phyloP scores from a whole-genome alignment of 1,140 invertebrate species.

The Ridgeia piscesae region DNA sequence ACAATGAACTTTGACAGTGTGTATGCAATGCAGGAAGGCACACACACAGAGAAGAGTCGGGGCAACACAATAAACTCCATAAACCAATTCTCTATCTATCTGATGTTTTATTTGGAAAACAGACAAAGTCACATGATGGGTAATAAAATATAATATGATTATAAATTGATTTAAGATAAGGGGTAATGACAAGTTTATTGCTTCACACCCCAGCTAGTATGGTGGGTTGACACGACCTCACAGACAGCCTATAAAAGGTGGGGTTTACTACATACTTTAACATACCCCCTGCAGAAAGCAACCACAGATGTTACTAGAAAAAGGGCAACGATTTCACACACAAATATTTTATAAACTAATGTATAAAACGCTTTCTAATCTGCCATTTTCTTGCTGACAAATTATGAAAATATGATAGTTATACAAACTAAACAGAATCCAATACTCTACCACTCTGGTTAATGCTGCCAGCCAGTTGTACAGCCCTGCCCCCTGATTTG shows the following conservation, averaged over 20 bases:
- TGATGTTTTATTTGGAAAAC: background rate
- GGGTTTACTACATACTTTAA: background rate
- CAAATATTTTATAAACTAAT: background rate
- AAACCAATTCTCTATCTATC: no score
- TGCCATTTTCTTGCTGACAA: background rate
- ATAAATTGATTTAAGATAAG: background rate
- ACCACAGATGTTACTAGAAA: background rate
- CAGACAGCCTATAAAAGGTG: background rate
- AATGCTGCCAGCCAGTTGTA: background rate
- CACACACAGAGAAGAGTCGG: no score
- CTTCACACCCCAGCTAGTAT: background rate
- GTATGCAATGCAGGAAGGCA: no score
- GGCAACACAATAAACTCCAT: no score
- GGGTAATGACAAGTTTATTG: background rate
- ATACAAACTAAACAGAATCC: background rate
- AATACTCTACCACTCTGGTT: background rate
- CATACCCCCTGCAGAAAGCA: background rate
- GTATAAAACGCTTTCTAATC: background rate
- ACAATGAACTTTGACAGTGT: no score
- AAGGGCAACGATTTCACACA: background rate
- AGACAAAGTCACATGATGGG: background rate
- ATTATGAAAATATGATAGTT: background rate
- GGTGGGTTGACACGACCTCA: background rate
- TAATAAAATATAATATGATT: background rate
- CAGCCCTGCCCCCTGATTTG: background rate